Evolutionary conservation across 2,888 invertebrate species (phyloP), one percentile per base, ranked within the genome.

Genomic region (Silvanus unidentatus): DNA sequence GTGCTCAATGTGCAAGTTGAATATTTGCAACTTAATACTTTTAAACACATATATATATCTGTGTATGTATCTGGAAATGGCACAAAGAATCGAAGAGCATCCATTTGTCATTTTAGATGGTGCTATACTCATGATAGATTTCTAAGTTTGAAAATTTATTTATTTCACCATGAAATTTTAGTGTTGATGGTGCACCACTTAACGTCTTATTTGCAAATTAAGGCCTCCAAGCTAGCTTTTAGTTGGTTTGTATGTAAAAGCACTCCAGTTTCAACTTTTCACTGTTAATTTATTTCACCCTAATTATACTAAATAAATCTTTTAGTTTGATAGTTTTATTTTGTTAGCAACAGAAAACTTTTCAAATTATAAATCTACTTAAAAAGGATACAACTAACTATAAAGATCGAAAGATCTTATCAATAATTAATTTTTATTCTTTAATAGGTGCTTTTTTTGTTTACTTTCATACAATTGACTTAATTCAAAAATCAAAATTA

Each of bases 101-200:
- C 52, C 54, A 54, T 54, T 54, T 54, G 52, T 54, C 52, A 54
- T 54, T 47, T 47, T 47, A 44, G 47, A 49, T 44, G 45, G 47
- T 45, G 45, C 48, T 22, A 22, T 22, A 48, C 47, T 48, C 47
- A 50, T 52, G 54, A 54, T 54, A 54, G 50, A 54, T 52, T 22
- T 50, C 40, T 47, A 47, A 42, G 41, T 45, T 47, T 39, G 43
- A 30, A 40, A 40, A 53, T 53, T 53, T 51, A 53, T 51, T 53
- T 51, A 51, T 53, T 49, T 51, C 50, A 44, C 43, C 47, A 49
- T 49, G 45, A 39, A 45, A 45, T 47, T 40, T 43, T 46, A 43
- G 42, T 47, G 37, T 38, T 48, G 32, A 32, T 32, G 32, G 22
- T 22, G 22, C 8, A 22, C 22, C 28, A 37, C 39, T 38, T 14